Percentiles rank a stretch among this genome's conserved stretches.
Evolutionary conservation across 2,113 vertebrate species (phyloP).

Genomic region (Setophaga coronata): DNA sequence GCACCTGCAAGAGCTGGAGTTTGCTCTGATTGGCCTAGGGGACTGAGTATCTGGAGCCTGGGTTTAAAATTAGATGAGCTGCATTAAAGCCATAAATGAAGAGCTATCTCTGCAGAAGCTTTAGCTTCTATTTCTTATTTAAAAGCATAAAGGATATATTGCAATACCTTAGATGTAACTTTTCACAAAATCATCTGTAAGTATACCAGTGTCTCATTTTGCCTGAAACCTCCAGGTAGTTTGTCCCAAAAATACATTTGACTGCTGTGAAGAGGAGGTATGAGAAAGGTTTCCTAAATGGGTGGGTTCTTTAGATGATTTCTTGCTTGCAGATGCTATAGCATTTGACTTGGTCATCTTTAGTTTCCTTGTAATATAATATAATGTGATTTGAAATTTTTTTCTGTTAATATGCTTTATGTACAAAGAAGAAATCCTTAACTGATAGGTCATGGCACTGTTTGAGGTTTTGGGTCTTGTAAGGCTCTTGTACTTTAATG

Average conservation of each 20-base stretch:
- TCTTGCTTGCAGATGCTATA: background rate
- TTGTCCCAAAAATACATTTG: background rate
- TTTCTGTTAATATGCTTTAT: background rate
- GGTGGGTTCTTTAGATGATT: background rate
- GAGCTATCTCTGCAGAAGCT: background rate
- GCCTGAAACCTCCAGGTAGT: background rate
- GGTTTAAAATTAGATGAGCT: background rate
- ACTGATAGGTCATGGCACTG: background rate
- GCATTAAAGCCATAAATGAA: background rate
- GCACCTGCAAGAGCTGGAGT: background rate
- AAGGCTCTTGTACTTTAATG: background rate
- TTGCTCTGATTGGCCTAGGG: background rate
- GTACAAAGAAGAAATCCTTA: background rate
- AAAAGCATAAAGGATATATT: background rate
- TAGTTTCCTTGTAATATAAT: background rate
- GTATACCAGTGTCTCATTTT: background rate
- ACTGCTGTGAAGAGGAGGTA: background rate
- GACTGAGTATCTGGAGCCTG: background rate
- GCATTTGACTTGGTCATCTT: background rate
- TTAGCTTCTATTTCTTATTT: background rate
- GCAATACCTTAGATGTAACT: background rate
- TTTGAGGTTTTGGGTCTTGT: background rate
- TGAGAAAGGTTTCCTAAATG: background rate
- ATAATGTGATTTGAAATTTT: background rate
- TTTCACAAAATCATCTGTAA: background rate